phyloP scores from a whole-genome alignment of 2,888 invertebrate species.

The Drosophila tripunctata region DNA sequence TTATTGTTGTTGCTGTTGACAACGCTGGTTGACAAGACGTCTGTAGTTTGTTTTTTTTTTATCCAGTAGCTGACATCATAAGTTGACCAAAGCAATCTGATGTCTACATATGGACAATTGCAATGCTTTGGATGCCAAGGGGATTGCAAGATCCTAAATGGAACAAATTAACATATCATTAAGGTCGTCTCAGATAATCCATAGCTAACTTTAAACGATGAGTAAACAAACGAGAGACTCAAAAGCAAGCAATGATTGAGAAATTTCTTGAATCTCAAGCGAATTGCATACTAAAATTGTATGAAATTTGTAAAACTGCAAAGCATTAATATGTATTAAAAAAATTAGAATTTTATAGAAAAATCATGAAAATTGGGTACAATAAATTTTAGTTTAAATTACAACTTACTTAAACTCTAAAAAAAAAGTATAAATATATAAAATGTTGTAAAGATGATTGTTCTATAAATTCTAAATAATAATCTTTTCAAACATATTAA shows the following conservation, averaged over 20 bases:
- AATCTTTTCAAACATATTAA: no score
- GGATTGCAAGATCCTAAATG: conserved; percentile 19
- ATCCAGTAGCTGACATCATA: conserved; percentile 61
- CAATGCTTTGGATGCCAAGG: conserved; percentile 28
- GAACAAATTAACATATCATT: conserved; percentile 7
- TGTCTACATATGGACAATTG: conserved; percentile 35
- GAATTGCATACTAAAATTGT: background rate
- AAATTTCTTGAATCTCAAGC: background rate
- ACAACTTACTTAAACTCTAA: no score
- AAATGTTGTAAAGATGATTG: no score
- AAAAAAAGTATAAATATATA: no score
- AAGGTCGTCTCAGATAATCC: conserved; percentile 5
- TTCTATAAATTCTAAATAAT: no score
- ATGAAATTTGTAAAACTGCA: background rate
- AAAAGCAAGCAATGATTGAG: no score
- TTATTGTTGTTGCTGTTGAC: conserved; percentile 13
- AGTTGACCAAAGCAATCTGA: conserved; percentile 34
- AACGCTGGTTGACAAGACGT: conserved; percentile 40
- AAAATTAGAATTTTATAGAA: no score
- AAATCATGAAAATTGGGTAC: no score
- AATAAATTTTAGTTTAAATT: no score
- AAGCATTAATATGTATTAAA: background rate
- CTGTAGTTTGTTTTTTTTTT: conserved; percentile 1
- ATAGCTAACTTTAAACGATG: background rate
- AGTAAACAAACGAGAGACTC: background rate